Percentiles rank a stretch among this genome's conserved stretches.
These are phyloP conservation scores for Polypedilum vanderplanki DNA, from an alignment of 1,140 invertebrate species.

Conservation along the genomic window DNA sequence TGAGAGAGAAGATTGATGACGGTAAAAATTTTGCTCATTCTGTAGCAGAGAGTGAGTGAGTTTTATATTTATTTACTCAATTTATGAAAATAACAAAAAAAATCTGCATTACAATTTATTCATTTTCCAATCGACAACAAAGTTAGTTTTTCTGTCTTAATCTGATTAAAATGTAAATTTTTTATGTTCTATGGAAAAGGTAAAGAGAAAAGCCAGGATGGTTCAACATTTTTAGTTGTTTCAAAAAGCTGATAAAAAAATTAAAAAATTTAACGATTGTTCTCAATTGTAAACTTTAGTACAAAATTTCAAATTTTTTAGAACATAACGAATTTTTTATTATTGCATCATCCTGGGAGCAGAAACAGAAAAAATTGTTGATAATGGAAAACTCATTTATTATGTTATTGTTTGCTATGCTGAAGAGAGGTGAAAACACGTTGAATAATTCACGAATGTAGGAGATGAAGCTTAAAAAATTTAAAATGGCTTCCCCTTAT, in stretches of 20 bases:
- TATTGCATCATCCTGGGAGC: no score
- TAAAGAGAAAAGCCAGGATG: no score
- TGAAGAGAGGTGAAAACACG: neutral
- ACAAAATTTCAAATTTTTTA: no score
- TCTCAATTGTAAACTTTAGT: no score
- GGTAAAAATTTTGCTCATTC: neutral
- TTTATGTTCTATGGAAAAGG: neutral
- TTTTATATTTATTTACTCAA: neutral
- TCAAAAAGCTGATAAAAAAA: no score
- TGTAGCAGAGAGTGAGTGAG: neutral
- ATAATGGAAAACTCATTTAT: slow-evolving; percentile 25
- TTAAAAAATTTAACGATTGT: no score
- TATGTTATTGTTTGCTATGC: neutral
- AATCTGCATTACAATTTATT: slow-evolving; percentile 23
- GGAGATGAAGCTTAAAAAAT: neutral
- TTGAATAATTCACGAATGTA: neutral
- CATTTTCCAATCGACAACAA: slow-evolving; percentile 28
- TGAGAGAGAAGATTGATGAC: slow-evolving; percentile 17
- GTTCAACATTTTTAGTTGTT: no score
- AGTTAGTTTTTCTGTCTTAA: neutral
- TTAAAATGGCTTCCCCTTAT: neutral
- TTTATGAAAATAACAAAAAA: neutral
- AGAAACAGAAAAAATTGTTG: neutral
- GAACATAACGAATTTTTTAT: no score
- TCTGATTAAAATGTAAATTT: slow-evolving; percentile 28